Percentiles rank a stretch among this genome's conserved stretches.
Conservation (phyloP, 2,113 vertebrate species). For the Eolophus roseicapilla region DNA sequence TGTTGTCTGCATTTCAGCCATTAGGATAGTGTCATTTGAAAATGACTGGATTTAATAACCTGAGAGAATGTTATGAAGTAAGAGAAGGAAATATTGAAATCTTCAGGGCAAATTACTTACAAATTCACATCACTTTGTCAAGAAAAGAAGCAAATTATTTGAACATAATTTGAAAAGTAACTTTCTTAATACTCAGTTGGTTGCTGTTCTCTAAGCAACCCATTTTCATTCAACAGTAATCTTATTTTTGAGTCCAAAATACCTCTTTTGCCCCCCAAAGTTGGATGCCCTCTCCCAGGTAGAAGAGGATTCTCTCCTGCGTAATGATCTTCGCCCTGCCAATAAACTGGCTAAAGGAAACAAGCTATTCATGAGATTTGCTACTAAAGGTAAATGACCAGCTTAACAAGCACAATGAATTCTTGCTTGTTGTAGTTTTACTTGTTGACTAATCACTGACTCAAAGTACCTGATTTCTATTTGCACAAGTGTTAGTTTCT, state of each 20-base stretch:
- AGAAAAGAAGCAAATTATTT: not conserved
- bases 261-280: conserved; percentile 68
- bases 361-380: conserved; percentile 90
- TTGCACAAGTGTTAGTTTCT: not conserved
- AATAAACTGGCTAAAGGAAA: conserved; percentile 92
- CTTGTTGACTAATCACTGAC: not conserved
- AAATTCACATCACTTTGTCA: not conserved
- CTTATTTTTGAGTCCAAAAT: conserved; percentile 52
- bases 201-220: conserved; percentile 1
- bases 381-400: conserved; percentile 84
- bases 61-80: not conserved
- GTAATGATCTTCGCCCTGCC: conserved; percentile 88
- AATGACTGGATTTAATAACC: not conserved
- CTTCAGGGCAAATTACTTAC: not conserved
- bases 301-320: conserved; percentile 89
- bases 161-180: not conserved
- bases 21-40: not conserved
- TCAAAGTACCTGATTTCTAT: not conserved
- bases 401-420: not conserved
- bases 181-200: not conserved
- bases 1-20: not conserved
- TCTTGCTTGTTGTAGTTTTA: not conserved
- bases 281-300: conserved; percentile 83
- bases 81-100: not conserved
- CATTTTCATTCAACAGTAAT: not conserved